A percentile compares a stretch with the other conserved stretches of the same genome.
phyloP scores from a whole-genome alignment of 2,888 invertebrate genomes.

The Archips xylosteana region DNA sequence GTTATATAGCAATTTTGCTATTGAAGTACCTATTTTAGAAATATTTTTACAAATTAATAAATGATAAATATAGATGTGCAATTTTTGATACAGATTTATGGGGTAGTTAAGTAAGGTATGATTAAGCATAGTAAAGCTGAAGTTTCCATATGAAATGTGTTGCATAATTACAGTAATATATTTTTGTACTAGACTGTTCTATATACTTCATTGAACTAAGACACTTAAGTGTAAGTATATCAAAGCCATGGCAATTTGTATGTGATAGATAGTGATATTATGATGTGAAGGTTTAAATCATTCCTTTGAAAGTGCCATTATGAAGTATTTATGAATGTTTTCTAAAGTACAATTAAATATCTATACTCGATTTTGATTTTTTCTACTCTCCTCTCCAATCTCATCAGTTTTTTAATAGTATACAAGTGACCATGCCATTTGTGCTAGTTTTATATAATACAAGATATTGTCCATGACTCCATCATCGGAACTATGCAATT shows the following conservation, averaged over 20 bases:
- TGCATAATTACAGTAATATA: slow-evolving; percentile 36
- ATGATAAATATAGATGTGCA: background rate
- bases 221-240: slow-evolving; percentile 18
- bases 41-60: slow-evolving; percentile 5
- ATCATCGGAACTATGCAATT: too few species aligned
- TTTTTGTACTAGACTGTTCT: slow-evolving; percentile 29
- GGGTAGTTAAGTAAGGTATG: slow-evolving; percentile 19
- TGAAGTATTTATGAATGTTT: slow-evolving; percentile 35
- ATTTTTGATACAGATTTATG: slow-evolving; percentile 15
- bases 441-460: too few species aligned
- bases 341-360: slow-evolving; percentile 32
- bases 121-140: background rate
- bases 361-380: slow-evolving; percentile 12
- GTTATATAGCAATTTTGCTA: background rate
- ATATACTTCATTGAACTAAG: slow-evolving; percentile 6
- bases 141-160: slow-evolving; percentile 21
- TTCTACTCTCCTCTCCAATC: background rate
- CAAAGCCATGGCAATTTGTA: slow-evolving; percentile 33
- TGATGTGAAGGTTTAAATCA: slow-evolving; percentile 29
- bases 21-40: slow-evolving; percentile 2
- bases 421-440: too few species aligned
- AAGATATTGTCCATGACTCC: too few species aligned
- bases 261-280: slow-evolving; percentile 39
- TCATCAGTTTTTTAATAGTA: too few species aligned
- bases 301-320: slow-evolving; percentile 39